phyloP scores from a whole-genome alignment of 1,140 invertebrate species.

The Bemisia tabaci region DNA sequence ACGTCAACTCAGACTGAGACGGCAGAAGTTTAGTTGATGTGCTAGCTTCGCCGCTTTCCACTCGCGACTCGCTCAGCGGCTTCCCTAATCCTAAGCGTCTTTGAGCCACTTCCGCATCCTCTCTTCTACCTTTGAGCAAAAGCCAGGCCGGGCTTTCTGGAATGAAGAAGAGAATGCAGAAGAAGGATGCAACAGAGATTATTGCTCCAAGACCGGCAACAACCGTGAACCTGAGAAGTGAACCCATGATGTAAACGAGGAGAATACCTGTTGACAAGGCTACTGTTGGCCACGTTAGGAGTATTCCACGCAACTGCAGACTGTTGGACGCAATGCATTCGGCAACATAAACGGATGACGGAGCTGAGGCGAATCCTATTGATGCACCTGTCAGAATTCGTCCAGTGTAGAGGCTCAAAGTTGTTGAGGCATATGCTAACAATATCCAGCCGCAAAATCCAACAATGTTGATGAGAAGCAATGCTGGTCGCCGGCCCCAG shows the following conservation, averaged over 20 bases:
- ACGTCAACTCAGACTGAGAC: conserved; percentile 3
- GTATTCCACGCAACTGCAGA: conserved; percentile 24
- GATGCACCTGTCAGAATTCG: conserved; percentile 35
- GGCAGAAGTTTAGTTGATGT: conserved; percentile 1
- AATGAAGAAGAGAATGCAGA: conserved; percentile 26
- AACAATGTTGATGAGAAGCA: conserved; percentile 37
- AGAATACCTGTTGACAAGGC: conserved; percentile 21
- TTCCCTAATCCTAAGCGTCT: conserved; percentile 12
- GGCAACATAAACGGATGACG: conserved; percentile 30
- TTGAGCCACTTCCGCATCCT: conserved; percentile 20
- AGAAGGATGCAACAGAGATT: conserved; percentile 28
- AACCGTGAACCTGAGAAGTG: conserved; percentile 34
- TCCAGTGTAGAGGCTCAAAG: conserved; percentile 33
- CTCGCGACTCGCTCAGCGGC: conserved; percentile 1
- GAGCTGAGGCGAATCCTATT: conserved; percentile 17
- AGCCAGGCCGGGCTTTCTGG: conserved; percentile 44
- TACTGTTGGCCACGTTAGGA: conserved; percentile 25
- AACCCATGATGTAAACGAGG: conserved; percentile 22
- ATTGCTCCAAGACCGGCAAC: conserved; percentile 34
- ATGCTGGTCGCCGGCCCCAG: conserved; percentile 41
- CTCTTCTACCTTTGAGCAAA: conserved; percentile 18
- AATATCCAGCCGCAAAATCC: conserved; percentile 40
- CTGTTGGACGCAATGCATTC: conserved; percentile 33
- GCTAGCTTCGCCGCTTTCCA: background rate
- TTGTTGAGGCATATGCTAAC: conserved; percentile 23